Conservation (phyloP, 1,140 invertebrate species). For the Neodiprion lecontei region DNA sequence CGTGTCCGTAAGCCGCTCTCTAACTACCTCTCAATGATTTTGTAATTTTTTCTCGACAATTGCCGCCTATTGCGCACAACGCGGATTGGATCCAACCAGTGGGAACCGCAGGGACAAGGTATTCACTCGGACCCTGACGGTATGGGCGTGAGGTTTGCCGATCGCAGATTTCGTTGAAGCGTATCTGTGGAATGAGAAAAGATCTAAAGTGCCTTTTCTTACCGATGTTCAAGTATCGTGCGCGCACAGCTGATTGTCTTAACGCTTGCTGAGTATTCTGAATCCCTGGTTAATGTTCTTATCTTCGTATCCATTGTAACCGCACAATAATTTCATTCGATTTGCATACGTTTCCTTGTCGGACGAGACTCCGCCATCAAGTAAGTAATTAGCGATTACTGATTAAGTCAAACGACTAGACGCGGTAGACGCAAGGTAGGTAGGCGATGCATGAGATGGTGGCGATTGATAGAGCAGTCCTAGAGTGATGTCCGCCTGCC, state of each 20-base stretch:
- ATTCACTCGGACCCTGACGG: not conserved
- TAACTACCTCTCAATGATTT: not conserved
- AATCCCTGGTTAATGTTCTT: not conserved
- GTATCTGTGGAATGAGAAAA: not conserved
- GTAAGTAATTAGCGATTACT: conserved; percentile 5
- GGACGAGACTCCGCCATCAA: conserved; percentile 2
- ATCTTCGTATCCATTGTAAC: not conserved
- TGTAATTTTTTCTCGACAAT: not conserved
- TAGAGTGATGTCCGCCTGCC: not conserved
- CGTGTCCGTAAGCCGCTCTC: not conserved
- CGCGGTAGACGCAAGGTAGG: not conserved
- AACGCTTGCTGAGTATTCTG: not conserved
- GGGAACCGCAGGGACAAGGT: not conserved
- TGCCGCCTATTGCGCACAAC: too few species aligned
- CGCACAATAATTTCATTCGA: conserved; percentile 5
- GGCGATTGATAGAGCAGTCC: conserved; percentile 1
- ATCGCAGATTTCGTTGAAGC: not conserved
- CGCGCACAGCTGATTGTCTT: not conserved
- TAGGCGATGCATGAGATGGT: conserved; percentile 1
- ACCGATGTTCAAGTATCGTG: not conserved
- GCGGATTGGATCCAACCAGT: not conserved
- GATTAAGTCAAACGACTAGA: conserved; percentile 5
- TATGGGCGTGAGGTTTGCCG: not conserved
- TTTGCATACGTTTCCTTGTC: conserved; percentile 7
- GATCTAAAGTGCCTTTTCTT: conserved; percentile 5